These are phyloP conservation scores for Zaprionus davidi DNA, from an alignment of 1,140 invertebrate species.

Conservation along the genomic window DNA sequence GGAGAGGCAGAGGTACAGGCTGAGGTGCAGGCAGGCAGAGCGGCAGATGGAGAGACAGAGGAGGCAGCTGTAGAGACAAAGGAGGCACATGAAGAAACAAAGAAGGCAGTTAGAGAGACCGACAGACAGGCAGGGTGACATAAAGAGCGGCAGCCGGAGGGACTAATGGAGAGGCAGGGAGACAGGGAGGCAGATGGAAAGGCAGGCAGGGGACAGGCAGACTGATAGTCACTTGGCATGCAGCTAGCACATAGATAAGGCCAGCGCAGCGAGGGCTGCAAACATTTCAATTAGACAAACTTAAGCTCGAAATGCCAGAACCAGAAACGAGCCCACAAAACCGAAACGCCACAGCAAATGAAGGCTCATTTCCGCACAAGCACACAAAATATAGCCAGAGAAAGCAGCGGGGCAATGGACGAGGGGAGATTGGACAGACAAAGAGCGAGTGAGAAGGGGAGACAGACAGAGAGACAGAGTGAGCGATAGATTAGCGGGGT, in stretches of 20 bases:
- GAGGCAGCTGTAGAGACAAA: too few species aligned
- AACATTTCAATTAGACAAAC: constrained; percentile 82
- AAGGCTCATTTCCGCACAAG: constrained; percentile 75
- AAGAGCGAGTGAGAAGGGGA: not conserved
- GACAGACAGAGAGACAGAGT: not conserved
- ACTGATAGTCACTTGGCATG: constrained; percentile 6
- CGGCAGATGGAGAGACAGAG: too few species aligned
- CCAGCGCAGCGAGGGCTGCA: constrained; percentile 30
- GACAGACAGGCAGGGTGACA: not conserved
- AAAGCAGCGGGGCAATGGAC: not conserved
- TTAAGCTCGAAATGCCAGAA: constrained; percentile 67
- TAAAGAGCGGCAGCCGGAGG: not conserved
- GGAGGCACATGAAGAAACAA: too few species aligned
- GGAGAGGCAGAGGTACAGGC: too few species aligned
- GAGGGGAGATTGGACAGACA: not conserved
- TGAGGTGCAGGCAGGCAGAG: too few species aligned
- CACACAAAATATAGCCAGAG: constrained; percentile 26
- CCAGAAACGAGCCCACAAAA: constrained; percentile 33
- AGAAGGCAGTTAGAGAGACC: not conserved
- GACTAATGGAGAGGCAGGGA: too few species aligned
- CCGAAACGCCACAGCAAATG: constrained; percentile 70
- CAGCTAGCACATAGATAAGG: constrained; percentile 18
- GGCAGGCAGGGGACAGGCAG: not conserved
- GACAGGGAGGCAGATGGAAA: not conserved
- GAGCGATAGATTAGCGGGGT: not conserved